Conservation (phyloP, 2,113 vertebrate genomes). For the Zonotrichia leucophrys region DNA sequence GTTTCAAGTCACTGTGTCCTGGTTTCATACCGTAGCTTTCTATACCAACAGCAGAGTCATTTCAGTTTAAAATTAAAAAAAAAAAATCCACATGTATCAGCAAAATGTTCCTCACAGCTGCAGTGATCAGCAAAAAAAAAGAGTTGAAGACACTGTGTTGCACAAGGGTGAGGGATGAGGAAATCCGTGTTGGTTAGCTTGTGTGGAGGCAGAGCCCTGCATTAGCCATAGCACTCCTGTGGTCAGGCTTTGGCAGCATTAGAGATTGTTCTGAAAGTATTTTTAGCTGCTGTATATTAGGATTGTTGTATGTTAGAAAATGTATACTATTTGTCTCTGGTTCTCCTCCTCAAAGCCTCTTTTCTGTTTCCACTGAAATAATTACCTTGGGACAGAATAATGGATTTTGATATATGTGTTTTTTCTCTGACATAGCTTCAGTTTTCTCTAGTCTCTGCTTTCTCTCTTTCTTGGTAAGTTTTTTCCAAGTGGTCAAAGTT, state of each 20-base stretch:
- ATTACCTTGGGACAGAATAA: neutral
- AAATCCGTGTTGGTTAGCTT: neutral
- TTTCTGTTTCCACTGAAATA: neutral
- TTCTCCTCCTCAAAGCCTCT: neutral
- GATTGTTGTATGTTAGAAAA: neutral
- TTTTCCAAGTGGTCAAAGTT: neutral
- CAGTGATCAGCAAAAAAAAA: constrained; percentile 24
- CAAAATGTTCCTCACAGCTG: constrained; percentile 19
- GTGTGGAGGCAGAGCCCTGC: neutral
- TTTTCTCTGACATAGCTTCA: neutral
- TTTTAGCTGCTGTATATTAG: neutral
- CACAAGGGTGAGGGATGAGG: constrained; percentile 3
- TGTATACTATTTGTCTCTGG: neutral
- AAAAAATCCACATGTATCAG: neutral
- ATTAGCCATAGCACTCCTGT: neutral
- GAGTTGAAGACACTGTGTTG: constrained; percentile 1
- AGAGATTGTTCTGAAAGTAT: neutral
- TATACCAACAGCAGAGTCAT: neutral
- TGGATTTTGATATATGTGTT: neutral
- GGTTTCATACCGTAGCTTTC: neutral
- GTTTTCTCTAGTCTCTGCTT: neutral
- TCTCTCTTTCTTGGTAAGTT: neutral
- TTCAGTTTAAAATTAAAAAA: neutral
- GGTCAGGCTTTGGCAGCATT: neutral
- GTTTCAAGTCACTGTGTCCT: neutral